A percentile compares a stretch with the other conserved stretches of the same genome.
phyloP scores from a whole-genome alignment of 35 echinoderm and acorn worm species.

The Heliocidaris erythrogramma region DNA sequence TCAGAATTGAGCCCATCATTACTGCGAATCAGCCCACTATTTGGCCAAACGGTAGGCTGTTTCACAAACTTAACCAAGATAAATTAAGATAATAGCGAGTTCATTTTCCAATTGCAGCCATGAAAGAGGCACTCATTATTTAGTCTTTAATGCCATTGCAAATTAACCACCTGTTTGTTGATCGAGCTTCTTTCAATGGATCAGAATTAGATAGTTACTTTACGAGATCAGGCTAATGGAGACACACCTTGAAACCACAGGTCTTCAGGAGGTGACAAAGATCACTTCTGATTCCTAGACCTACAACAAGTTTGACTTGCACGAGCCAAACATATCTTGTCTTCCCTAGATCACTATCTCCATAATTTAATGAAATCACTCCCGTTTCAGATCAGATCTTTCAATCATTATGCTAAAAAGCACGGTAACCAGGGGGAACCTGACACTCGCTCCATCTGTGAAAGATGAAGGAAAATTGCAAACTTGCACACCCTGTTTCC shows the following conservation, averaged over 20 bases:
- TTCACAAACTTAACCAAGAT: background rate
- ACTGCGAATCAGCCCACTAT: no score
- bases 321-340: background rate
- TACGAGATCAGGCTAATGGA: background rate
- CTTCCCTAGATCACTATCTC: conserved; percentile 1
- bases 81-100: no score
- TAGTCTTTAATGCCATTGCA: no score
- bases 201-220: background rate
- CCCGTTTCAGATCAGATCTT: background rate
- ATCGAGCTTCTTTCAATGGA: no score
- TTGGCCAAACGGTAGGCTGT: no score
- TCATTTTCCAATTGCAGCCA: background rate
- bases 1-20: no score
- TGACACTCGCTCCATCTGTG: background rate
- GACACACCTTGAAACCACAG: background rate
- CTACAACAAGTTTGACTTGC: conserved; percentile 9
- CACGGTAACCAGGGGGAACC: background rate
- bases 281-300: background rate
- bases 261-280: background rate
- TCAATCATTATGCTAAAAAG: background rate
- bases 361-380: background rate
- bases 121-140: no score
- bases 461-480: background rate
- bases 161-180: no score
- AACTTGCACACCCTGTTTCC: conserved; percentile 9